A percentile compares a stretch with the other conserved stretches of the same genome.
Evolutionary conservation across 2,113 vertebrate species (phyloP).

Genomic region (Pangasianodon hypophthalmus): DNA sequence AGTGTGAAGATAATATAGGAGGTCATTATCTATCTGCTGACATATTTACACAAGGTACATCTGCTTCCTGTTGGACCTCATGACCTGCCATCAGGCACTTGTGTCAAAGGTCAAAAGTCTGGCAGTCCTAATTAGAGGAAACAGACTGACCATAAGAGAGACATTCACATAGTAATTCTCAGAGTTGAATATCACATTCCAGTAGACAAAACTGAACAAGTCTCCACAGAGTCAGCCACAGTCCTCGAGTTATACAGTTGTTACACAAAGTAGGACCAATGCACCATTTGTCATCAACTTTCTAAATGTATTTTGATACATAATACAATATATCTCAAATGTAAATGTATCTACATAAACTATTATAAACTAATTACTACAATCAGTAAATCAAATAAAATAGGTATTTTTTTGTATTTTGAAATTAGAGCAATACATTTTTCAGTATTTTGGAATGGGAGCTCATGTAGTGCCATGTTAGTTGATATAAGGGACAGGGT

Average conservation of each 20-base stretch:
- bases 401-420: too few relatives aligned
- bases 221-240: conserved; percentile 28
- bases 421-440: too few relatives aligned
- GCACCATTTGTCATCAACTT: neutral
- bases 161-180: conserved; percentile 62
- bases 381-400: too few relatives aligned
- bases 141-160: conserved; percentile 61
- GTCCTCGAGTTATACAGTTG: neutral
- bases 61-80: conserved; percentile 44
- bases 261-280: neutral
- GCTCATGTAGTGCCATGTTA: neutral
- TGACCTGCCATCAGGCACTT: conserved; percentile 51
- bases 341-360: neutral
- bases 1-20: neutral
- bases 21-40: neutral
- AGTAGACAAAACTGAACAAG: conserved; percentile 58
- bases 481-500: neutral
- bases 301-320: neutral
- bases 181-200: conserved; percentile 62
- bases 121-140: conserved; percentile 70
- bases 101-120: conserved; percentile 64
- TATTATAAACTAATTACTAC: too few relatives aligned
- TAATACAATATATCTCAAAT: neutral
- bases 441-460: neutral
- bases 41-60: conserved; percentile 30